Evolutionary conservation across 2,888 invertebrate species (phyloP).

Genomic region (Pasiphila rectangulata): DNA sequence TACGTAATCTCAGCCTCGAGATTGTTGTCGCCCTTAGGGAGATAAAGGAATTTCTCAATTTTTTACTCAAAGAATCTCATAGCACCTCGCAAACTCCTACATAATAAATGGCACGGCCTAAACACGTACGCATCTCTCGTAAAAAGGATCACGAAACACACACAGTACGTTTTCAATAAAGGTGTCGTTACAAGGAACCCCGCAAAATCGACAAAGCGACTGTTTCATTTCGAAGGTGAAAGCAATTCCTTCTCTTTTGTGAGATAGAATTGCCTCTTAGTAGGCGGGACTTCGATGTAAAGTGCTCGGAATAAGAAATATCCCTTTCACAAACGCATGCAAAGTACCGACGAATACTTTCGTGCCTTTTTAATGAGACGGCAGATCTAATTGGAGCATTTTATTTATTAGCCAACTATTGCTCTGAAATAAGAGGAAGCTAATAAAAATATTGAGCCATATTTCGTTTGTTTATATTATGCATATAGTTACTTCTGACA

Average conservation of each 20-base stretch:
- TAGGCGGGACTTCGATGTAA: conserved; percentile 60
- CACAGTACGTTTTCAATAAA: conserved; percentile 63
- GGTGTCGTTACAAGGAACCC: conserved; percentile 61
- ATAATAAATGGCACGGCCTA: conserved; percentile 40
- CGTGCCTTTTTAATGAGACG: conserved; percentile 13
- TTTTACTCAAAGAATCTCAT: conserved; percentile 22
- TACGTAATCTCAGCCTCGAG: conserved; percentile 21
- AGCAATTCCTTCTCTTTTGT: conserved; percentile 69
- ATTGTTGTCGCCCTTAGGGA: conserved; percentile 17
- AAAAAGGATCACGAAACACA: conserved; percentile 53
- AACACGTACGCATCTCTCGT: conserved; percentile 45
- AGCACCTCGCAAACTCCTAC: conserved; percentile 30
- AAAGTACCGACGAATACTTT: conserved; percentile 27
- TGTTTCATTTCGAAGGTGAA: conserved; percentile 70
- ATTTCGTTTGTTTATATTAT: too few relatives aligned
- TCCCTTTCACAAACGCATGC: conserved; percentile 45
- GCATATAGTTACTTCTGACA: neutral
- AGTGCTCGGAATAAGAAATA: conserved; percentile 51
- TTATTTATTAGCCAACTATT: too few relatives aligned
- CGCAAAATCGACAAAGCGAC: conserved; percentile 66
- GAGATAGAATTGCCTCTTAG: conserved; percentile 65
- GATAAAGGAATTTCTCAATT: conserved; percentile 14
- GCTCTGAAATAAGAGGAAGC: too few relatives aligned
- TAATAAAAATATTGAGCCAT: too few relatives aligned
- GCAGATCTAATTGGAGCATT: conserved; percentile 23